phyloP scores from a whole-genome alignment of 2,888 invertebrate genomes.

The Ischnus inquisitorius region DNA sequence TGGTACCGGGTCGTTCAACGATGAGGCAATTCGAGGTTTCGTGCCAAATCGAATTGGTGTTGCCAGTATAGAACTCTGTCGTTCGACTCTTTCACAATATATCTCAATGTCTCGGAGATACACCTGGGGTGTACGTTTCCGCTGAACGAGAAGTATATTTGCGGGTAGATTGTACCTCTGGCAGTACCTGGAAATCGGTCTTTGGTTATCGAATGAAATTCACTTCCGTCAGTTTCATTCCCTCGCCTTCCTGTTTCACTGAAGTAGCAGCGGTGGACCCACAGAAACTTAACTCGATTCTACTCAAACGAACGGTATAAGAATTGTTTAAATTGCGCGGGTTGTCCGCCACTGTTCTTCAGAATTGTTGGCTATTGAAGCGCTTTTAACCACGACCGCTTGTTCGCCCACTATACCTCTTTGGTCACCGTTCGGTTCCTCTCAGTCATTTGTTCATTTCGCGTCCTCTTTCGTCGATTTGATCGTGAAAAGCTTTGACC shows the following conservation, averaged over 20 bases:
- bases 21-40: slow-evolving; percentile 25
- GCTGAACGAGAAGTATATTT: not conserved
- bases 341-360: slow-evolving; percentile 4
- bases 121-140: not conserved
- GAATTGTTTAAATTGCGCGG: slow-evolving; percentile 56
- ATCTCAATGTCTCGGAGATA: slow-evolving; percentile 24
- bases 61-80: slow-evolving; percentile 3
- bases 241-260: not conserved
- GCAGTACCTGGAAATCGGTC: slow-evolving; percentile 9
- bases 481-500: slow-evolving; percentile 29
- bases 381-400: slow-evolving; percentile 7
- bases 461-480: slow-evolving; percentile 22
- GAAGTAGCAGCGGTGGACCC: not conserved
- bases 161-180: not conserved
- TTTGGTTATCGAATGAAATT: slow-evolving; percentile 43
- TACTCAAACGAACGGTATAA: slow-evolving; percentile 32
- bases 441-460: slow-evolving; percentile 42
- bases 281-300: slow-evolving; percentile 48
- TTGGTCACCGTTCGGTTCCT: not conserved
- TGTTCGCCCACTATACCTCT: slow-evolving; percentile 12
- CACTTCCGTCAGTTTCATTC: slow-evolving; percentile 25
- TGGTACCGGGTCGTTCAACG: slow-evolving; percentile 25
- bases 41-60: slow-evolving; percentile 43
- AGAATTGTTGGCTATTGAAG: slow-evolving; percentile 40
- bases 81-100: slow-evolving; percentile 12